phyloP scores from a whole-genome alignment of 2,888 invertebrate species.

The Nomada lathburiana region DNA sequence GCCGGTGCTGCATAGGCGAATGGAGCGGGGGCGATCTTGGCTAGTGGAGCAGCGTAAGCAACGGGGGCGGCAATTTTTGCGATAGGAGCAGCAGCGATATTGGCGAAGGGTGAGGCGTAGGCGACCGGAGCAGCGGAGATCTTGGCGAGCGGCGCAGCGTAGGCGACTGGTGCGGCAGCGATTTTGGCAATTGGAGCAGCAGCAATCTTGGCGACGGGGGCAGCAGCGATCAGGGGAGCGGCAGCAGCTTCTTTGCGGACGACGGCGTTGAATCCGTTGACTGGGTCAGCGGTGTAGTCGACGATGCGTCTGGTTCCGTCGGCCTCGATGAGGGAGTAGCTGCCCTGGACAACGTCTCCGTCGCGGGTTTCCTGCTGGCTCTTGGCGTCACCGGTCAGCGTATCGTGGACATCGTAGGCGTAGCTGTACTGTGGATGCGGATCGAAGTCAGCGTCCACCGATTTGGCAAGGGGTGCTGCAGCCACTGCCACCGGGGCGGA shows the following conservation, averaged over 20 bases:
- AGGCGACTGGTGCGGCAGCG: constrained; percentile 53
- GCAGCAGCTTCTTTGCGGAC: constrained; percentile 80
- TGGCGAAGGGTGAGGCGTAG: constrained; percentile 67
- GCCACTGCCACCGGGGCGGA: constrained; percentile 83
- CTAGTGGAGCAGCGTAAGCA: constrained; percentile 75
- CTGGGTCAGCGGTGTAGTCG: constrained; percentile 80
- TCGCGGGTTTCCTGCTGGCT: constrained; percentile 80
- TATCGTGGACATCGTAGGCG: constrained; percentile 79
- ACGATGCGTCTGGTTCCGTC: constrained; percentile 84
- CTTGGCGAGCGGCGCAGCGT: constrained; percentile 63
- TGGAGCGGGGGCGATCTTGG: constrained; percentile 57
- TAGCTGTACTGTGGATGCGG: constrained; percentile 82
- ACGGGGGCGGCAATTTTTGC: constrained; percentile 61
- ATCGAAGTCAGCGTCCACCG: constrained; percentile 77
- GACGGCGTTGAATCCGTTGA: constrained; percentile 81
- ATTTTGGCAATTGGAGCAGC: constrained; percentile 76
- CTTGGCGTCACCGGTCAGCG: constrained; percentile 80
- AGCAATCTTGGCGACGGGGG: constrained; percentile 45
- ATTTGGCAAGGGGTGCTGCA: constrained; percentile 59
- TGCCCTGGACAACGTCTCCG: constrained; percentile 82
- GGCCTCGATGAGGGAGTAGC: constrained; percentile 84
- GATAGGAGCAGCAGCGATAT: constrained; percentile 45
- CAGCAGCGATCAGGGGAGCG: constrained; percentile 76
- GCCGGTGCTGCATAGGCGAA: constrained; percentile 59
- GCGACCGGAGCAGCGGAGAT: constrained; percentile 50